These are phyloP conservation scores for Chionis minor DNA, from an alignment of 2,113 vertebrate genomes.

Conservation along the genomic window DNA sequence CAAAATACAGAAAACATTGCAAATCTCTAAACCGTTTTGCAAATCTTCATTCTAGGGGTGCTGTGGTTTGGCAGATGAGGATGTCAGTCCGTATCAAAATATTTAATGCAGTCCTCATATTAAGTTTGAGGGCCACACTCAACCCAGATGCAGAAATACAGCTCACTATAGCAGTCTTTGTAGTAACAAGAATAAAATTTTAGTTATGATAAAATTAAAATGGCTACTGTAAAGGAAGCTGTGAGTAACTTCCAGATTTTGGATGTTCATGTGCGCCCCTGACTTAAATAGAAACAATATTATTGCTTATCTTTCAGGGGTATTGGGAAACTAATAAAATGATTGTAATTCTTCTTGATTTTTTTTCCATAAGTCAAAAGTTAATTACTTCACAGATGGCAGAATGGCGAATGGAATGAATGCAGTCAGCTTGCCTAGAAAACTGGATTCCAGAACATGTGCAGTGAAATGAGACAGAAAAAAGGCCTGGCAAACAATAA, in stretches of 20 bases:
- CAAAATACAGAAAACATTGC: neutral
- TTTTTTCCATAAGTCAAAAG: constrained; percentile 75
- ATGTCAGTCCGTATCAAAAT: neutral
- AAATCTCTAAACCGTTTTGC: neutral
- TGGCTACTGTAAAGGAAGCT: neutral
- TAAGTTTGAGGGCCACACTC: neutral
- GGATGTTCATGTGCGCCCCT: neutral
- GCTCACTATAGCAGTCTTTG: neutral
- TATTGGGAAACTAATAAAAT: constrained; percentile 41
- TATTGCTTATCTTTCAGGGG: constrained; percentile 10
- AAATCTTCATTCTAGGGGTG: neutral
- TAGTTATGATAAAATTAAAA: neutral
- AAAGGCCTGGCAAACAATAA: constrained; percentile 53
- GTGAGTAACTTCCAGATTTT: neutral
- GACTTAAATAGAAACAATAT: neutral
- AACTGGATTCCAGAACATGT: constrained; percentile 62
- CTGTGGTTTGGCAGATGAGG: neutral
- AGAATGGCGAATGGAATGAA: constrained; percentile 54
- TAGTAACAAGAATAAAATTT: neutral
- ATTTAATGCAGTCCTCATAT: neutral
- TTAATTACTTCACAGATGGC: constrained; percentile 88
- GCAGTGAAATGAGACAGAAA: constrained; percentile 65
- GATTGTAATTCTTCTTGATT: constrained; percentile 38
- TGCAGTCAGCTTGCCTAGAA: constrained; percentile 58
- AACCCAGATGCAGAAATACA: neutral